Base-by-base conservation (phyloP, 2,888 invertebrate genomes). In the Euphydryas editha region DNA sequence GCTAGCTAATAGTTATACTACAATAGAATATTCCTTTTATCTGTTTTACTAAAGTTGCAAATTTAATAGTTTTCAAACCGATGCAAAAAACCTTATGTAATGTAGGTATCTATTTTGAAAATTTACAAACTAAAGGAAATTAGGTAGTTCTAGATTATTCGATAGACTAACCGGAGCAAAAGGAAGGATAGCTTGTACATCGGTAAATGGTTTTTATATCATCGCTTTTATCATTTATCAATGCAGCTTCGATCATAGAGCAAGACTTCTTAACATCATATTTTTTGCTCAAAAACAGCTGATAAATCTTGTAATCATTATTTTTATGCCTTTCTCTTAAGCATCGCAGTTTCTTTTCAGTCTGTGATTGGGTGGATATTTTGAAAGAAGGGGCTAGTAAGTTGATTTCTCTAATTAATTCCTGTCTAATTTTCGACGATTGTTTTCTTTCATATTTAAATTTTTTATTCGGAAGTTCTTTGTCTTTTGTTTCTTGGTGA, bases 201-300 rank as follows among this genome's bases (percentile, higher is more conserved):
- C 86, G 74, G 66, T 89, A 90, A 47, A 90, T 67, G 0, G 87
- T 89, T 67, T 81, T 86, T 66, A 90, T 65, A n/a, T 87, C 88
- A 55, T 83, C 85, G 55, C 84, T 87, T 0, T 62, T 65, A 2
- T 73, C 67, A n/a, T 51, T 18, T 6, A 62, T 15, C 2, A 78
- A 74, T 0, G 74, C 21, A 18, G 67, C 75, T 0, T 80, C 75
- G 0, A 80, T 78, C 68, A 78, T 30, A 0, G 88, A 86, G 67
- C 71, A 81, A 0, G 83, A 77, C 21, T 66, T 73, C 2, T 75
- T 75, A 1, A 75, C 8, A 4, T 70, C 70, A 21, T 67, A 81
- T 42, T 73, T 78, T 0, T 77, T 76, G 67, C 78, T 79, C 11
- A 76, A 47, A 72, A 76, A 80, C 65, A 88, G 59, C 54, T 81